Evolutionary conservation across 2,113 vertebrate species (phyloP).

Genomic region (Cyprinodon brontotheroides): DNA sequence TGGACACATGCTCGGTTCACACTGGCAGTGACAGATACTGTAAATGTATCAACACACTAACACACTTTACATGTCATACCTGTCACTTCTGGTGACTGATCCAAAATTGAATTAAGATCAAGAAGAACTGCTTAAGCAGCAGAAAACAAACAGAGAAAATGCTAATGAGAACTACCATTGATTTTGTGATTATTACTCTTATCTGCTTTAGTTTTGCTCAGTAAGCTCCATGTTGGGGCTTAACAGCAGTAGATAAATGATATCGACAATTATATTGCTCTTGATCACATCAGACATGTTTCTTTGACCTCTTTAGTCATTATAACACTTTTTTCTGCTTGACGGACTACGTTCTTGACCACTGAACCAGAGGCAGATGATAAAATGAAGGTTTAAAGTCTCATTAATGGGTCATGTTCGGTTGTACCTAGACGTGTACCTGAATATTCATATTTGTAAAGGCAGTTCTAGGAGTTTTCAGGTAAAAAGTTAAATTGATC

Average conservation of each 20-base stretch:
- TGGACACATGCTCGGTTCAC: constrained; percentile 25
- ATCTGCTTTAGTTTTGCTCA: constrained; percentile 45
- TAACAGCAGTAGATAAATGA: constrained; percentile 17
- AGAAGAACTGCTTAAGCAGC: constrained; percentile 59
- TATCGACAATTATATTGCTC: constrained; percentile 15
- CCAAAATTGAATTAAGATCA: constrained; percentile 65
- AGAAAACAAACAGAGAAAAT: constrained; percentile 45
- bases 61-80: not conserved
- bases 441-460: constrained; percentile 17
- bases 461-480: constrained; percentile 21
- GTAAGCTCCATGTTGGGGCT: constrained; percentile 28
- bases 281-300: constrained; percentile 8
- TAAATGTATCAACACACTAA: constrained; percentile 27
- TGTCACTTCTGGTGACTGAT: constrained; percentile 61
- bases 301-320: constrained; percentile 10
- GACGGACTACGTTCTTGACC: constrained; percentile 22
- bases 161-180: constrained; percentile 59
- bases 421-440: constrained; percentile 1
- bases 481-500: constrained; percentile 44
- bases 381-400: constrained; percentile 33
- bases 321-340: constrained; percentile 10
- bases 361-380: constrained; percentile 31
- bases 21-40: constrained; percentile 16
- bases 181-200: constrained; percentile 66
- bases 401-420: constrained; percentile 12